Evolutionary conservation across 2,113 vertebrate genomes (phyloP).

Genomic region (Paramisgurnus dabryanus): DNA sequence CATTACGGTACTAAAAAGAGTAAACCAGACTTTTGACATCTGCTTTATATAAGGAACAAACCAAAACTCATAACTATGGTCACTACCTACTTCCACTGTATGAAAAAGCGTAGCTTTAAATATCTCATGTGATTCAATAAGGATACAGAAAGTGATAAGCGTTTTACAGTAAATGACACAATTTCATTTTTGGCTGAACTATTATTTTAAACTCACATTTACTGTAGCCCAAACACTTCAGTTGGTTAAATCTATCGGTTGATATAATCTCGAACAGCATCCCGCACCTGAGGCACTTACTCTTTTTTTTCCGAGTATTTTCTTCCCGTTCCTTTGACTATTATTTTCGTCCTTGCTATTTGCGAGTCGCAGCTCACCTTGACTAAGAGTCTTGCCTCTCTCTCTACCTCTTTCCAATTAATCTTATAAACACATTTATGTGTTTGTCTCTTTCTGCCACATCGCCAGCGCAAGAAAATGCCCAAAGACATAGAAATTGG

Average conservation of each 20-base stretch:
- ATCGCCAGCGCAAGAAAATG: slow-evolving; percentile 44
- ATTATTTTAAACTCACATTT: slow-evolving; percentile 4
- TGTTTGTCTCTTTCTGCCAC: slow-evolving; percentile 48
- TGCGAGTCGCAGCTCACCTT: slow-evolving; percentile 5
- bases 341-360: slow-evolving; percentile 15
- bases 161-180: neutral
- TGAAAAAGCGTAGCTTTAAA: too few species aligned
- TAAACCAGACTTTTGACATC: too few species aligned
- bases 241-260: slow-evolving; percentile 22
- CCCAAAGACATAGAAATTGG: slow-evolving; percentile 52
- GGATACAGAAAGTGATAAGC: neutral
- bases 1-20: too few species aligned
- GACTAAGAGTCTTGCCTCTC: slow-evolving; percentile 37
- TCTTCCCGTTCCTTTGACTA: neutral
- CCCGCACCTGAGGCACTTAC: slow-evolving; percentile 19
- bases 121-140: too few species aligned
- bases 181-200: too few species aligned
- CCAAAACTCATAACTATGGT: too few species aligned
- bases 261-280: slow-evolving; percentile 16
- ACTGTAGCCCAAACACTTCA: slow-evolving; percentile 1
- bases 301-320: slow-evolving; percentile 6
- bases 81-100: too few species aligned
- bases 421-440: slow-evolving; percentile 48
- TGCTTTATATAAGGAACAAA: too few species aligned
- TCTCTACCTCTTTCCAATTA: slow-evolving; percentile 30